Evolutionary conservation across 1,140 invertebrate species (phyloP).

Genomic region (Brachionus angularis): DNA sequence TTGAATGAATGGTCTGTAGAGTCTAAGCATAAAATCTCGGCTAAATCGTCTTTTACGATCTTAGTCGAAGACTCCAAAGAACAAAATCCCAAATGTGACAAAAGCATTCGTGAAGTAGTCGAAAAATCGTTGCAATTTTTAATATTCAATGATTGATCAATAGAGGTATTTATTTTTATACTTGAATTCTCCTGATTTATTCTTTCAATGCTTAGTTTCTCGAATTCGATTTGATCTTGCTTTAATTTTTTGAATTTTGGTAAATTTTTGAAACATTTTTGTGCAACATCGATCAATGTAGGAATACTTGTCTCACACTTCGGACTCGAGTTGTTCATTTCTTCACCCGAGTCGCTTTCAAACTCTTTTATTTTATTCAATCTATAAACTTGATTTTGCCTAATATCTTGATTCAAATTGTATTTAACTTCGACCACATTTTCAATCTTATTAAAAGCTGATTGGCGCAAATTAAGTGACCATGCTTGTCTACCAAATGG

Average conservation of each 20-base stretch:
- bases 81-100: constrained; percentile 88
- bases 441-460: background rate
- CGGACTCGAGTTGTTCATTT: background rate
- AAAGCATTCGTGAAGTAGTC: constrained; percentile 76
- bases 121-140: constrained; percentile 68
- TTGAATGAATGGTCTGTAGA: background rate
- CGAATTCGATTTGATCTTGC: constrained; percentile 51
- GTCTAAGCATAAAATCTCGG: background rate
- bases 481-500: constrained; percentile 88
- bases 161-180: background rate
- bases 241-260: constrained; percentile 59
- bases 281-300: constrained; percentile 68
- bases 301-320: constrained; percentile 75
- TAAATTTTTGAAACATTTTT: constrained; percentile 61
- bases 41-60: background rate
- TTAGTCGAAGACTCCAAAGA: constrained; percentile 65
- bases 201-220: constrained; percentile 50
- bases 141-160: background rate
- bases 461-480: constrained; percentile 79
- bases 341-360: background rate
- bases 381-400: background rate
- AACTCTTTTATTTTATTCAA: background rate
- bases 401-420: background rate
- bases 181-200: background rate
- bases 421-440: background rate